Conservation (phyloP, 2,888 invertebrate species). For the Syrphus vitripennis region DNA sequence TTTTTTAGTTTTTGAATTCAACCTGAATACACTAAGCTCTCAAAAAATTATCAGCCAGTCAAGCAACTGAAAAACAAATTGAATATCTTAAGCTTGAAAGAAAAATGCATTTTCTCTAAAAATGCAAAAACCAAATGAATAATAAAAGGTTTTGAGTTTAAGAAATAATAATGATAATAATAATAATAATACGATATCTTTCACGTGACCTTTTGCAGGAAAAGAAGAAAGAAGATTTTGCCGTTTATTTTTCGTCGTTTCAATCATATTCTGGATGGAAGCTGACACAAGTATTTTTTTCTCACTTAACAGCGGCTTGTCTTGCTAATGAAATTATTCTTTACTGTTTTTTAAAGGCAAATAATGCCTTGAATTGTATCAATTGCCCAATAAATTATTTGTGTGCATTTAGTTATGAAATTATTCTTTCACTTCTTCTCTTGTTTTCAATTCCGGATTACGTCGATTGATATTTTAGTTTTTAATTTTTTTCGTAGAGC, state of each 20-base stretch:
- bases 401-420: slow-evolving; percentile 46
- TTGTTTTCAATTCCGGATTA: neutral
- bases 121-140: neutral
- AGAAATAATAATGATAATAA: neutral
- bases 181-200: neutral
- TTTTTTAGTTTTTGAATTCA: slow-evolving; percentile 55
- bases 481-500: slow-evolving; percentile 25
- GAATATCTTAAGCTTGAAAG: neutral
- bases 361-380: slow-evolving; percentile 28
- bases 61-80: slow-evolving; percentile 28
- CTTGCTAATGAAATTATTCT: neutral
- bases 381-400: slow-evolving; percentile 51
- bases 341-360: neutral
- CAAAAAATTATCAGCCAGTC: slow-evolving; percentile 51
- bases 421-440: neutral
- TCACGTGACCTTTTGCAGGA: neutral
- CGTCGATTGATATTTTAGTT: neutral
- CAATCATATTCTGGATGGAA: slow-evolving; percentile 27
- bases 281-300: neutral
- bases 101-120: neutral
- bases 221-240: slow-evolving; percentile 18
- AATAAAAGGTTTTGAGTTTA: neutral
- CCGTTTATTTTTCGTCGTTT: slow-evolving; percentile 5
- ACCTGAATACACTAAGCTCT: slow-evolving; percentile 47
- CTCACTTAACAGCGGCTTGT: neutral